Evolutionary conservation across 1,140 invertebrate species (phyloP).

Genomic region (Lutraria rhynchaena): DNA sequence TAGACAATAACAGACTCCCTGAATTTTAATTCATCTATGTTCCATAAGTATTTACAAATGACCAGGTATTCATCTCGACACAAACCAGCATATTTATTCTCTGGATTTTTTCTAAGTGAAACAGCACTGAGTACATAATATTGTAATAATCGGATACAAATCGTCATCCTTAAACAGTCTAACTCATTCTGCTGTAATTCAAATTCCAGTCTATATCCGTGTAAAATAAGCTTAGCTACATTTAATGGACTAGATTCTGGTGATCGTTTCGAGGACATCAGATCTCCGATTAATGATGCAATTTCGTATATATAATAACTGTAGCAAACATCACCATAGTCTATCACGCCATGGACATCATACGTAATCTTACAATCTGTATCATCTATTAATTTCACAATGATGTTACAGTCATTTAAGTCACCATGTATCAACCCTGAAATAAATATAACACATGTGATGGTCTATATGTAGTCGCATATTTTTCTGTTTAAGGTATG

Average conservation of each 20-base stretch:
- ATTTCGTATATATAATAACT: slow-evolving; percentile 46
- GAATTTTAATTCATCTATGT: neutral
- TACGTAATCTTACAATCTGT: neutral
- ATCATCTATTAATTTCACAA: too few relatives aligned
- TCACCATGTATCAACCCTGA: slow-evolving; percentile 50
- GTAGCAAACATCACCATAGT: slow-evolving; percentile 50
- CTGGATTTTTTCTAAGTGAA: neutral
- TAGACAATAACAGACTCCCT: too few relatives aligned
- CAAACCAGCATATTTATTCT: slow-evolving; percentile 15
- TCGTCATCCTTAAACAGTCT: neutral
- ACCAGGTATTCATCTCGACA: neutral
- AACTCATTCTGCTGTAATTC: slow-evolving; percentile 17
- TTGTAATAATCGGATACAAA: slow-evolving; percentile 33
- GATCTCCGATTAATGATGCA: slow-evolving; percentile 30
- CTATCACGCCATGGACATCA: slow-evolving; percentile 2
- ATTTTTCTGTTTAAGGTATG: too few relatives aligned
- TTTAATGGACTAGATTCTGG: neutral
- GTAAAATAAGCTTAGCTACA: slow-evolving; percentile 8
- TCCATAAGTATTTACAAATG: slow-evolving; percentile 20
- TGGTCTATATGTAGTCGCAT: too few relatives aligned
- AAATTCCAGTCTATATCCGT: slow-evolving; percentile 14
- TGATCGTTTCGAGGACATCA: slow-evolving; percentile 31
- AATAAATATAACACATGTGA: slow-evolving; percentile 29
- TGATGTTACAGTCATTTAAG: slow-evolving; percentile 49
- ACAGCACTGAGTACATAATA: slow-evolving; percentile 4